Percentiles rank a stretch among this genome's conserved stretches.
These are phyloP conservation scores for Entomyzon cyanotis DNA, from an alignment of 2,113 vertebrate genomes.

Conservation along the genomic window DNA sequence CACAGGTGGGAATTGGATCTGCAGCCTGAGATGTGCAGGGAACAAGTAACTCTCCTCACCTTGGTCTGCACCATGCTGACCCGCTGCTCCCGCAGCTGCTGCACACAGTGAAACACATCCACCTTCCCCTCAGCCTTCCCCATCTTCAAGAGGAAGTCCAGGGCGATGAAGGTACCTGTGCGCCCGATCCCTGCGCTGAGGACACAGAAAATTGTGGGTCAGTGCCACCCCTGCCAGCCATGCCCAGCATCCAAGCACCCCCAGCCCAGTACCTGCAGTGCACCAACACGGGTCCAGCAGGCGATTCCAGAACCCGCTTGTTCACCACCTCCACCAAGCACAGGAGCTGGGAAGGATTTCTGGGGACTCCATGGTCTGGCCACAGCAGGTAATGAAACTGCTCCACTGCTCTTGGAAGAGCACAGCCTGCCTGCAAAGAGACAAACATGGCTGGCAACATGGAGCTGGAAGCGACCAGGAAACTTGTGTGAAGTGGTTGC, in stretches of 20 bases:
- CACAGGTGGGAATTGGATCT: not conserved
- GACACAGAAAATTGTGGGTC: not conserved
- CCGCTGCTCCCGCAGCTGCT: conserved; percentile 47
- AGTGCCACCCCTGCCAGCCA: rapidly evolving
- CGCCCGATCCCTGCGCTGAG: conserved; percentile 66
- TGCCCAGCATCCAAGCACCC: too few species aligned
- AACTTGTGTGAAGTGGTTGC: not conserved
- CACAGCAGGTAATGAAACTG: conserved; percentile 65
- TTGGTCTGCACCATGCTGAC: conserved; percentile 70
- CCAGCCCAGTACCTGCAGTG: conserved; percentile 63
- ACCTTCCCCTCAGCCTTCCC: conserved; percentile 44
- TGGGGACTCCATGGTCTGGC: conserved; percentile 64
- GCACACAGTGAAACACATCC: conserved; percentile 61
- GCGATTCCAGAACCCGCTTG: not conserved
- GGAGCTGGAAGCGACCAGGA: not conserved
- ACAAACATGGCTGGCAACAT: not conserved
- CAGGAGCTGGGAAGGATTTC: conserved; percentile 40
- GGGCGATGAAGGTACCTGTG: conserved; percentile 64
- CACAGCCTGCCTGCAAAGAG: conserved; percentile 27
- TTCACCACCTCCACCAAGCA: conserved; percentile 48
- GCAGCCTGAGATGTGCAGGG: not conserved
- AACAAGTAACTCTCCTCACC: conserved; percentile 19
- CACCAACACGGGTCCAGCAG: conserved; percentile 40
- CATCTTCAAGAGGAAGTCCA: conserved; percentile 70
- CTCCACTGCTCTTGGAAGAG: conserved; percentile 43